Conservation (phyloP, 2,888 invertebrate genomes). For the Drosophila koepferae region DNA sequence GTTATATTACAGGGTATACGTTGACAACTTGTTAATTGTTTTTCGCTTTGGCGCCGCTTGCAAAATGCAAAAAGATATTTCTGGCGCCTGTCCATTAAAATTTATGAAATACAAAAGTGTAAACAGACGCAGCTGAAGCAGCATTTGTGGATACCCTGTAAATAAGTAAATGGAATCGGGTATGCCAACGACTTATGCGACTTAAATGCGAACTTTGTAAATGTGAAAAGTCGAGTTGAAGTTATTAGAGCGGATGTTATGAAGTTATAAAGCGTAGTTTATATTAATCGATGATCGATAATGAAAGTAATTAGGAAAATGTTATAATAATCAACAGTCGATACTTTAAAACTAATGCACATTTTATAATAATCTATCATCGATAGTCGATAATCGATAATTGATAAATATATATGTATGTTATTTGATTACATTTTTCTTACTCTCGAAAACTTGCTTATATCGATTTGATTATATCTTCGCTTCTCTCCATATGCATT, state of each 20-base stretch:
- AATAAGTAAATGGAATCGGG: neutral
- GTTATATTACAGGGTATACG: neutral
- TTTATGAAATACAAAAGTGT: slow-evolving; percentile 39
- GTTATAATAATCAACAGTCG: no score
- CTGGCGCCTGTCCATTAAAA: slow-evolving; percentile 46
- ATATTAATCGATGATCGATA: no score
- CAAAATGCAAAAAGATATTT: slow-evolving; percentile 19
- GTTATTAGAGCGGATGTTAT: neutral
- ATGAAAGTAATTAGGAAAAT: no score
- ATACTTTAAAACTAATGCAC: neutral
- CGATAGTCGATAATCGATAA: neutral
- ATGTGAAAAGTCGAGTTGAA: neutral
- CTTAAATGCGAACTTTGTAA: no score
- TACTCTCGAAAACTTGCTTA: neutral
- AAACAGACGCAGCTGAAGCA: slow-evolving; percentile 50
- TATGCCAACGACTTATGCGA: neutral
- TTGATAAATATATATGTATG: neutral
- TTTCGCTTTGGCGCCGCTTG: neutral
- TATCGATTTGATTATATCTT: no score
- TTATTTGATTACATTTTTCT: no score
- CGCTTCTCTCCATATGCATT: no score
- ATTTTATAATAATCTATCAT: neutral
- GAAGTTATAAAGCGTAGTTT: no score
- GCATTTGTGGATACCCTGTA: slow-evolving; percentile 1
- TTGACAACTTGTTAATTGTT: neutral